phyloP scores from a whole-genome alignment of 2,797 vertebrate species.

The Hirundo rustica region DNA sequence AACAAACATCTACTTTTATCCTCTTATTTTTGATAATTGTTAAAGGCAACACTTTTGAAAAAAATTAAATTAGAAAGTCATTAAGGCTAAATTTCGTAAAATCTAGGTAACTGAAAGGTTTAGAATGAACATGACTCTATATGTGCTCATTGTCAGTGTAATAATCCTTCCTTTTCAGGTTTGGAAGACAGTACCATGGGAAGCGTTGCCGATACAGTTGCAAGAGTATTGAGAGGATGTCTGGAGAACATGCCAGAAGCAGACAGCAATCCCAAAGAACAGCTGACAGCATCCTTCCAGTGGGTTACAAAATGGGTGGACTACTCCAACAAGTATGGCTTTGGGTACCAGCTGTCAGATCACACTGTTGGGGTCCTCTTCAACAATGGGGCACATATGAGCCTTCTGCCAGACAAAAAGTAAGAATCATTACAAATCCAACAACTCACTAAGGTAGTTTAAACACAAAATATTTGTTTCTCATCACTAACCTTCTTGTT shows the following conservation, averaged over 20 bases:
- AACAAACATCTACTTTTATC: neutral
- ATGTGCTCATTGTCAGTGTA: neutral
- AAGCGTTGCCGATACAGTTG: slow-evolving; percentile 91
- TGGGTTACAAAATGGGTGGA: slow-evolving; percentile 99
- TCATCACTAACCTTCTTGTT: neutral
- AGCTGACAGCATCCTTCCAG: slow-evolving; percentile 85
- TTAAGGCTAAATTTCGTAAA: neutral
- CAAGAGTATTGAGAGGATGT: slow-evolving; percentile 90
- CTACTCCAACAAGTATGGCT: slow-evolving; percentile 99
- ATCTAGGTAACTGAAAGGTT: neutral
- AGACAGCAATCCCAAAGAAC: slow-evolving; percentile 86
- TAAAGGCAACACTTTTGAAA: neutral
- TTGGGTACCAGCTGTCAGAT: slow-evolving; percentile 98
- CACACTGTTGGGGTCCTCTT: slow-evolving; percentile 97
- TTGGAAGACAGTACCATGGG: slow-evolving; percentile 94
- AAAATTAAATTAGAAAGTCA: neutral
- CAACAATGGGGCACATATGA: slow-evolving; percentile 98
- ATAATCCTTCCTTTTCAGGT: slow-evolving; percentile 74
- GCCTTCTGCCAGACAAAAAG: slow-evolving; percentile 96
- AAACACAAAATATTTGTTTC: neutral
- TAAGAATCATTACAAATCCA: slow-evolving; percentile 56
- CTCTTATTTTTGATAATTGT: neutral
- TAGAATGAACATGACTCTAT: neutral
- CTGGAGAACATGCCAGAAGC: slow-evolving; percentile 94
- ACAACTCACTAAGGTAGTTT: neutral